phyloP scores from a whole-genome alignment of 2,113 vertebrate species.

The Rhea pennata region DNA sequence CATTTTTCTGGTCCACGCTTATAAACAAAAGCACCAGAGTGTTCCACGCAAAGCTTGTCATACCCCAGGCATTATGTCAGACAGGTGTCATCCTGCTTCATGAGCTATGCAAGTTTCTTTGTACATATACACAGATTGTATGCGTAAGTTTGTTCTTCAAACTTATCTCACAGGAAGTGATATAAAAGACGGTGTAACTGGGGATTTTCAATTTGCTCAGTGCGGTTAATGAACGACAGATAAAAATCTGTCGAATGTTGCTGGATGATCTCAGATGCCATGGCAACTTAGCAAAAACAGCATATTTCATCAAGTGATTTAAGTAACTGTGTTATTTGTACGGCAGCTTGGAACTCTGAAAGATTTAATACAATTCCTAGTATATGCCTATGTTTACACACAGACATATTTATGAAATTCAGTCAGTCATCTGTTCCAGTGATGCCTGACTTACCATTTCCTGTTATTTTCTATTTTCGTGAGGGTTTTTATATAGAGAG shows the following conservation, averaged over 20 bases:
- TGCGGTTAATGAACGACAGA: conserved; percentile 31
- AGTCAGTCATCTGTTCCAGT: not conserved
- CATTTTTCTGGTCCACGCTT: not conserved
- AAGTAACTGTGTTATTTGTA: not conserved
- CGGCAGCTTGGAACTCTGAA: not conserved
- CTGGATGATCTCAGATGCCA: not conserved
- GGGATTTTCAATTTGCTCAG: conserved; percentile 67
- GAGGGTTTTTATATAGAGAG: not conserved
- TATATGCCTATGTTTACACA: not conserved
- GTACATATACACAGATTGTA: not conserved
- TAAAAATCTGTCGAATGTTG: conserved; percentile 4
- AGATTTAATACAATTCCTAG: not conserved
- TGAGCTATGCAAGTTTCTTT: not conserved
- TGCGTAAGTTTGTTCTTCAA: not conserved
- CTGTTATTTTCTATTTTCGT: not conserved
- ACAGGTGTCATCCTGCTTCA: conserved; percentile 16
- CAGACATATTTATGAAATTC: not conserved
- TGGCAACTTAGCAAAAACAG: not conserved
- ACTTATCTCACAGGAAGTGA: conserved; percentile 71
- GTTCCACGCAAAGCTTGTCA: not conserved
- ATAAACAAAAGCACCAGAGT: not conserved
- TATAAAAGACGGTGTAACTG: not conserved
- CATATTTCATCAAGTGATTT: not conserved
- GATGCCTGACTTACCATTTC: not conserved
- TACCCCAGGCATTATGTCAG: conserved; percentile 1